phyloP scores from a whole-genome alignment of 2,888 invertebrate genomes.

The Pomacea canaliculata region DNA sequence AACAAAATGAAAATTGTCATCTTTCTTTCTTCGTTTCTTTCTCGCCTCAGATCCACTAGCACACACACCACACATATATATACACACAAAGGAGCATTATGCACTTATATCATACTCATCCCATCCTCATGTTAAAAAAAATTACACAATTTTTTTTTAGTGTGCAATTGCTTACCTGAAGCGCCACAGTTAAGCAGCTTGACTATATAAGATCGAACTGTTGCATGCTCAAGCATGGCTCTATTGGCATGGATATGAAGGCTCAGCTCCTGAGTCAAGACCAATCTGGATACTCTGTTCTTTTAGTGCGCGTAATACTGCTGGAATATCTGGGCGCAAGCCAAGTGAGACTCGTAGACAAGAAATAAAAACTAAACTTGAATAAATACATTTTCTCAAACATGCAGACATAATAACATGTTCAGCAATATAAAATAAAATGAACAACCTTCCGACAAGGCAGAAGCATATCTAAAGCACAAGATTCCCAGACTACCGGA shows the following conservation, averaged over 20 bases:
- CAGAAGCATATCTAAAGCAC: no score
- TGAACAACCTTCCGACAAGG: no score
- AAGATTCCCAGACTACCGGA: no score
- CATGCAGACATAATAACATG: no score
- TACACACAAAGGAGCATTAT: no score
- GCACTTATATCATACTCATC: no score
- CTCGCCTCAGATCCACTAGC: no score
- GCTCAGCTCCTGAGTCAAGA: slow-evolving; percentile 88
- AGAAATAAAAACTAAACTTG: background rate
- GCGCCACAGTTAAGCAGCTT: slow-evolving; percentile 94
- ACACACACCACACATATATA: no score
- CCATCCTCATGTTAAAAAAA: no score
- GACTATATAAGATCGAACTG: slow-evolving; percentile 96
- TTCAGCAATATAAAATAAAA: no score
- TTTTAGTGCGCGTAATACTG: slow-evolving; percentile 91
- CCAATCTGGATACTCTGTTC: slow-evolving; percentile 87
- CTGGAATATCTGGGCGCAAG: slow-evolving; percentile 81
- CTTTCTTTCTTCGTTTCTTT: background rate
- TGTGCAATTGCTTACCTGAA: slow-evolving; percentile 74
- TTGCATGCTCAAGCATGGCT: slow-evolving; percentile 92
- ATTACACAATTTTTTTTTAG: no score
- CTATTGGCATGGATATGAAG: slow-evolving; percentile 87
- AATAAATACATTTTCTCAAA: no score
- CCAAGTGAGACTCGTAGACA: background rate
- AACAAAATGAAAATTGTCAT: background rate